Conservation (phyloP, 2,888 invertebrate species). For the Spilarctia lutea region DNA sequence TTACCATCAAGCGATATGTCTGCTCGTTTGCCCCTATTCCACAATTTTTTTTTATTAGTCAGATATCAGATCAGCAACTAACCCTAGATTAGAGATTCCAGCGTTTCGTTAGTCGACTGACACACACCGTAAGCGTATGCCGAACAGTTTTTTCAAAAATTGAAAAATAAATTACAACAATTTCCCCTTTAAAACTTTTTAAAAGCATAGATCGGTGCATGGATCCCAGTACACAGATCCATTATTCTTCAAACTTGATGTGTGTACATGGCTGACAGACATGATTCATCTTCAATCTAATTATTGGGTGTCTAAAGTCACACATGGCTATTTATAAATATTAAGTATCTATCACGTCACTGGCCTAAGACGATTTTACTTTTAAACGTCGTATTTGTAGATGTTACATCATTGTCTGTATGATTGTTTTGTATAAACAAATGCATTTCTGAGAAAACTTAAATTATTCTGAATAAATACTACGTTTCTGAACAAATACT, state of each 20-base stretch:
- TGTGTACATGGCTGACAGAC: background rate
- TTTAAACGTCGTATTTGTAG: background rate
- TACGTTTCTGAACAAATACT: background rate
- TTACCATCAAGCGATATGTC: too few species aligned
- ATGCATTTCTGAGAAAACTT: background rate
- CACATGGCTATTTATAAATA: slow-evolving; percentile 10
- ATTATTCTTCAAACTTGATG: background rate
- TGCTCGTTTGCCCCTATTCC: too few species aligned
- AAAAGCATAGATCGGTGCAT: background rate
- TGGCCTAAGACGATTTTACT: background rate
- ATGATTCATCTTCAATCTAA: slow-evolving; percentile 17
- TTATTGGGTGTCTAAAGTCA: slow-evolving; percentile 18
- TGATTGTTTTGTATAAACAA: background rate
- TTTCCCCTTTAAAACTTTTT: too few species aligned
- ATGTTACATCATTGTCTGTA: background rate
- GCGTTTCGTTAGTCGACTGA: too few species aligned
- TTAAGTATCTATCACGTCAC: slow-evolving; percentile 12
- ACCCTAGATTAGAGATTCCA: too few species aligned
- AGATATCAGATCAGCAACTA: too few species aligned
- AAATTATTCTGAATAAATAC: background rate
- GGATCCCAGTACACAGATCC: background rate
- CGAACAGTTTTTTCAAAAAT: too few species aligned
- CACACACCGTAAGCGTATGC: too few species aligned
- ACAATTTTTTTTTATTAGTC: too few species aligned
- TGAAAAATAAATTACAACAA: too few species aligned